Conservation (phyloP, 1,140 invertebrate genomes). For the Arion vulgaris region DNA sequence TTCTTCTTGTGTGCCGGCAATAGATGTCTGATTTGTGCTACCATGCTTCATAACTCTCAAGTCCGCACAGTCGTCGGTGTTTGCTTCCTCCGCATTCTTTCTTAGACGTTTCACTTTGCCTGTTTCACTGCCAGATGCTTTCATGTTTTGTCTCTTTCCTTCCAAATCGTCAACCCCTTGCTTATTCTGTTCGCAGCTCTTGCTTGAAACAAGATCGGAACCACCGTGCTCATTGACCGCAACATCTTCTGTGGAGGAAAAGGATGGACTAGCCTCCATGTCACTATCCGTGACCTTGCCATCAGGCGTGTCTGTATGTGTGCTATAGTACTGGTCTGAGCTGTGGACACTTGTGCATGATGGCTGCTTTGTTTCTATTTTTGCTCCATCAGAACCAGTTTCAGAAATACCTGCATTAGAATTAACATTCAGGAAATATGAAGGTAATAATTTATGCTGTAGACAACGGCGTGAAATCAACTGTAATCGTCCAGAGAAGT, state of each 20-base stretch:
- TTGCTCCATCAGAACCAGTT: background rate
- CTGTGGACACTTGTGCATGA: constrained; percentile 4
- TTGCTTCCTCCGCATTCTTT: background rate
- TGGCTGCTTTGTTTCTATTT: background rate
- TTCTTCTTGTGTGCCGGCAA: background rate
- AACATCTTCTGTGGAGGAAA: background rate
- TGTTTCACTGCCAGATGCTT: background rate
- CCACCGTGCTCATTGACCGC: background rate
- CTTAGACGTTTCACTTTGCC: background rate
- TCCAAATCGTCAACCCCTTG: background rate
- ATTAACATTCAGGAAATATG: background rate
- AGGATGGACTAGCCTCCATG: background rate
- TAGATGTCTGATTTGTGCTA: background rate
- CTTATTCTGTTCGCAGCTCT: background rate
- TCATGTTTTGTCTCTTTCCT: background rate
- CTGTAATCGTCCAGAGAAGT: too few relatives aligned
- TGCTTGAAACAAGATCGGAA: background rate
- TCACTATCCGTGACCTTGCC: constrained; percentile 10
- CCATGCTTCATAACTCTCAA: background rate
- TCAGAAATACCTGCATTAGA: background rate
- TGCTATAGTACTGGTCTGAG: background rate
- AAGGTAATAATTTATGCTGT: background rate
- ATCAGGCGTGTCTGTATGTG: background rate
- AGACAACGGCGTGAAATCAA: too few relatives aligned
- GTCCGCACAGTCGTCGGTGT: background rate